A percentile compares a stretch with the other conserved stretches of the same genome.
Evolutionary conservation across 2,888 invertebrate genomes (phyloP).

Genomic region (Elgonia sp.): DNA sequence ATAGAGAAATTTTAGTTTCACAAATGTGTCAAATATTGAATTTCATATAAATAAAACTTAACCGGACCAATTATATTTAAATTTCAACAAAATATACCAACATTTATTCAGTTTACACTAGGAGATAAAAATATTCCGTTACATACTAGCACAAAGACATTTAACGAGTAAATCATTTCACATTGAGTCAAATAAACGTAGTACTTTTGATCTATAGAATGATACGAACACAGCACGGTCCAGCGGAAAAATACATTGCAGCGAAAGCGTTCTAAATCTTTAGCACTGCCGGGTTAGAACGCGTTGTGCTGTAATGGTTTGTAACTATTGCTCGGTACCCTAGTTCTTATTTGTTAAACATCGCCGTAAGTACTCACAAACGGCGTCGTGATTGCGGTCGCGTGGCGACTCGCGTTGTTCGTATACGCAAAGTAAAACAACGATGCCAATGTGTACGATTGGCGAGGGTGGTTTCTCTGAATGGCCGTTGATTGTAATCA

Average conservation of each 20-base stretch:
- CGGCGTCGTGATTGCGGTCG: slow-evolving; percentile 86
- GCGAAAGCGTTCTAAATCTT: slow-evolving; percentile 65
- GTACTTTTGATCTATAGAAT: slow-evolving; percentile 15
- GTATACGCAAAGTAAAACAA: slow-evolving; percentile 85
- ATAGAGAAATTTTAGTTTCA: too few relatives aligned
- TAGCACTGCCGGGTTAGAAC: slow-evolving; percentile 20
- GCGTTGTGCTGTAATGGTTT: slow-evolving; percentile 52
- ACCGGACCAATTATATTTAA: too few relatives aligned
- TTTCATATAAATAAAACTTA: too few relatives aligned
- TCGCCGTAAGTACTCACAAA: slow-evolving; percentile 85
- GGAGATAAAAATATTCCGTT: too few relatives aligned
- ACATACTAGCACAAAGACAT: too few relatives aligned
- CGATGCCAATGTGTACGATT: slow-evolving; percentile 77
- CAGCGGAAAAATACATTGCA: slow-evolving; percentile 53
- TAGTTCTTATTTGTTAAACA: slow-evolving; percentile 85
- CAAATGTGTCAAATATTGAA: too few relatives aligned
- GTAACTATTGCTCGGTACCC: slow-evolving; percentile 75
- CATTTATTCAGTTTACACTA: too few relatives aligned
- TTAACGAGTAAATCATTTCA: slow-evolving; percentile 3
- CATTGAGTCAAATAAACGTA: slow-evolving; percentile 34
- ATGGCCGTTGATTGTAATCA: slow-evolving; percentile 87
- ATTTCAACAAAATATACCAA: too few relatives aligned
- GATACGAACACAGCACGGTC: slow-evolving; percentile 41
- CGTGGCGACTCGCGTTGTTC: slow-evolving; percentile 85
- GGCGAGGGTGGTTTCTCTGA: slow-evolving; percentile 85